Percentiles rank a stretch among this genome's conserved stretches.
These are phyloP conservation scores for Oryzias melastigma DNA, from an alignment of 2,113 vertebrate genomes.

Conservation along the genomic window DNA sequence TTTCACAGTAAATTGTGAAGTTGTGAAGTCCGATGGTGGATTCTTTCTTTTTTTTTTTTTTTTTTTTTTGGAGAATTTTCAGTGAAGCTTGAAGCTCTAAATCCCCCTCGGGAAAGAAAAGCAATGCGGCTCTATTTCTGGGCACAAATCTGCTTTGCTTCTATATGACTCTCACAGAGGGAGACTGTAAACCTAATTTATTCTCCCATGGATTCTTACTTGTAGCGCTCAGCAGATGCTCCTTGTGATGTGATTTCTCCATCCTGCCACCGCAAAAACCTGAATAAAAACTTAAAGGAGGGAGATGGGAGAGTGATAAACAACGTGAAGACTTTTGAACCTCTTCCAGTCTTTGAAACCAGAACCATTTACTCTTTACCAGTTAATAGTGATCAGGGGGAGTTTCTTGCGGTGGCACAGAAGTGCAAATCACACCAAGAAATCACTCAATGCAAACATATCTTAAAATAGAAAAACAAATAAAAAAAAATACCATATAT, in stretches of 20 bases:
- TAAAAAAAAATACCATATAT: too few species aligned
- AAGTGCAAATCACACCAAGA: too few species aligned
- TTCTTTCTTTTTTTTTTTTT: background rate
- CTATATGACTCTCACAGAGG: constrained; percentile 7
- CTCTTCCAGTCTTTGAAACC: background rate
- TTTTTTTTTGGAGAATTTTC: background rate
- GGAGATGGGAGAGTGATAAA: constrained; percentile 9
- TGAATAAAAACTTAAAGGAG: constrained; percentile 11
- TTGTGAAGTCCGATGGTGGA: constrained; percentile 9
- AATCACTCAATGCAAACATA: too few species aligned
- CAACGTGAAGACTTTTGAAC: constrained; percentile 8
- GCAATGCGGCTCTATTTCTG: background rate
- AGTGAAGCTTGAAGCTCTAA: background rate
- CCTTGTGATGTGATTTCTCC: constrained; percentile 26
- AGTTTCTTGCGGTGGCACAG: too few species aligned
- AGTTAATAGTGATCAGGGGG: too few species aligned
- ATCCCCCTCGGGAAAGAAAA: background rate
- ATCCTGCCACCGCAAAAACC: constrained; percentile 9
- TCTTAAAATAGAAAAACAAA: too few species aligned
- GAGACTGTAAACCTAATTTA: constrained; percentile 20
- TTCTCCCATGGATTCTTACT: constrained; percentile 26
- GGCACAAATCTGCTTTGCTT: constrained; percentile 10
- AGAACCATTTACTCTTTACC: too few species aligned
- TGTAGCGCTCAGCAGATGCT: constrained; percentile 10
- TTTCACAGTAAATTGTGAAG: too few species aligned